These are phyloP conservation scores for Cyanoramphus novaezelandiae DNA, from an alignment of 2,113 vertebrate species.

Conservation along the genomic window DNA sequence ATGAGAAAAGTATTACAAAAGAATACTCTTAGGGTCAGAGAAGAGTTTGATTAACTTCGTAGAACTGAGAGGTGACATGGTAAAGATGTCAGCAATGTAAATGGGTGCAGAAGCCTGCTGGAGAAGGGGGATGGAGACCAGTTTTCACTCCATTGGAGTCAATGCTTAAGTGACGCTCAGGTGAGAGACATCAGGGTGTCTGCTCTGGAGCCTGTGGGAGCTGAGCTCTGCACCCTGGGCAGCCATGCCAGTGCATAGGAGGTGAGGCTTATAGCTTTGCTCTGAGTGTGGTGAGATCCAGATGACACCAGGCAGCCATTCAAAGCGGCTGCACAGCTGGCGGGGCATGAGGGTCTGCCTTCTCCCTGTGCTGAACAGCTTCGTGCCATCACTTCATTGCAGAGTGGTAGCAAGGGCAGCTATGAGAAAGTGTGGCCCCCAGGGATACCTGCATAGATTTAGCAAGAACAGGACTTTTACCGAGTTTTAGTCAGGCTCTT, in stretches of 20 bases:
- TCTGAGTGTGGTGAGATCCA: fast-evolving
- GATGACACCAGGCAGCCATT: fast-evolving
- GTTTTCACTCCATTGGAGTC: neutral
- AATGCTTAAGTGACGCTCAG: neutral
- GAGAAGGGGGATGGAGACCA: neutral
- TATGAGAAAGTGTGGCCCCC: neutral
- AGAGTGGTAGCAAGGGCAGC: neutral
- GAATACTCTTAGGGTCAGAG: neutral
- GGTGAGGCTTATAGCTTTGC: fast-evolving
- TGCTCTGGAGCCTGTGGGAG: neutral
- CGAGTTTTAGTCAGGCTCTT: neutral
- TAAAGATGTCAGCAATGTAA: neutral
- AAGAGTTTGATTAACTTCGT: neutral
- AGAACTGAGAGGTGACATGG: neutral
- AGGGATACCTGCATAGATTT: neutral
- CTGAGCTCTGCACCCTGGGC: neutral
- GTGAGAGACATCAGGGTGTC: neutral
- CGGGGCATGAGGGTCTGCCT: neutral
- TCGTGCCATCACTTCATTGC: fast-evolving
- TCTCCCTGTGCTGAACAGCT: neutral
- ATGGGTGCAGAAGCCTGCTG: neutral
- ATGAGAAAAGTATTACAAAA: neutral
- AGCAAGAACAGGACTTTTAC: neutral
- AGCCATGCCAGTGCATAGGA: neutral
- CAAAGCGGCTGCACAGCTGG: neutral